Evolutionary conservation across 2,113 vertebrate genomes (phyloP).

Genomic region (Solea solea): DNA sequence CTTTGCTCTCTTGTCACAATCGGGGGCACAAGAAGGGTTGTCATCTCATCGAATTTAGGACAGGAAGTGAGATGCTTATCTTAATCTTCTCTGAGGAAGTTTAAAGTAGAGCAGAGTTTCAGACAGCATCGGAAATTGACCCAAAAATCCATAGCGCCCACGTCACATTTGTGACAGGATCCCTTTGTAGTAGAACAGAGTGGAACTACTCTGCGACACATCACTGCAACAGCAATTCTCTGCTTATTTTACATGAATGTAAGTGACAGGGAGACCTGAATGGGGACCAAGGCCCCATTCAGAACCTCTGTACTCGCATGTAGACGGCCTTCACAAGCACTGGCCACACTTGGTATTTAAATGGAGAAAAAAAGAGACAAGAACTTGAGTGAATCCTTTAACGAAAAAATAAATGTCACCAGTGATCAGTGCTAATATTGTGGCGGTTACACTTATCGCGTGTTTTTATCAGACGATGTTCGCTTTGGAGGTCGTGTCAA

Average conservation of each 20-base stretch:
- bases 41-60: conserved; percentile 66
- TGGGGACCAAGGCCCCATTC: conserved; percentile 9
- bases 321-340: too few species aligned
- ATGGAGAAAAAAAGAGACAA: too few species aligned
- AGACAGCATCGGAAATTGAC: conserved; percentile 66
- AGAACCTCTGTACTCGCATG: neutral
- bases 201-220: conserved; percentile 31
- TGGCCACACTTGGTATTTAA: too few species aligned
- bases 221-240: conserved; percentile 17
- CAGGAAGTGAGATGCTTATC: conserved; percentile 70
- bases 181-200: conserved; percentile 53
- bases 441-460: too few species aligned
- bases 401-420: too few species aligned
- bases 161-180: conserved; percentile 63
- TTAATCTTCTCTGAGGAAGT: conserved; percentile 67
- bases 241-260: conserved; percentile 16
- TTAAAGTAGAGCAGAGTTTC: conserved; percentile 63
- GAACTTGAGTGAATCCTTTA: too few species aligned
- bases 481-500: too few species aligned
- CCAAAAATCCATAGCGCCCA: conserved; percentile 65
- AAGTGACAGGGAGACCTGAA: conserved; percentile 29
- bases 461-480: too few species aligned
- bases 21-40: conserved; percentile 43
- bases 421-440: too few species aligned
- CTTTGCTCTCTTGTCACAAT: conserved; percentile 47